Base-by-base conservation (phyloP, 2,113 vertebrate genomes). In the Rhinopomastus cyanomelas region DNA sequence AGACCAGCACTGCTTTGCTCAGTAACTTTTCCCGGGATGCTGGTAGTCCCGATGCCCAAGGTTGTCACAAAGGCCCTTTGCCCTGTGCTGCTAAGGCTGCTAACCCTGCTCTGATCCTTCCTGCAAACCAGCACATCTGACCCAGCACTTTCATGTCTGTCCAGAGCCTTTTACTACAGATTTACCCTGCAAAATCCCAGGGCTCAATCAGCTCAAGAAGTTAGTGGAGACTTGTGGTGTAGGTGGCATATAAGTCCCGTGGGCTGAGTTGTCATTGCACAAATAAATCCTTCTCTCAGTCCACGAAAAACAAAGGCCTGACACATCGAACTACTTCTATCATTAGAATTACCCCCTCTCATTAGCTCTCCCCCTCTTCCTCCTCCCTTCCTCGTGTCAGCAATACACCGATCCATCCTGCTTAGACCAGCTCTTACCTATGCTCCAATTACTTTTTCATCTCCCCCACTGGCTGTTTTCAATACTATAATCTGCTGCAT, bases 401-500 rank as follows among this genome's bases (percentile, higher is more conserved):
- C 91, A 85, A 61, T 81, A 61, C 12, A 8, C 93, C 19, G 68
- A 95, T 91, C 84, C 88, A 93, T 95, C 82, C 86, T 95, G 91
- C 95, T 93, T 91, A 85, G 64, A 87, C 93, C 86, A 87, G 83
- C 91, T 85, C 81, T 71, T 91, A 88, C 87, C 80, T 95, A 85
- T 78, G 85, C 89, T 93, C 81, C 94, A 95, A 95, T 96, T 92
- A 95, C 90, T 89, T 85, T 84, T 84, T 81, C 94, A 80, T 96
- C 81, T 95, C 86, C 86, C 94, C 94, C 87, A 95, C 90, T 5
- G 86, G 92, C 93, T 94, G 90, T 94, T 97, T 97, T 91, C 92
- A 94, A 91, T 95, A 93, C 91, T 77, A 95, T 95, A 94, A 95
- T 95, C 96, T 95, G 92, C 90, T 92, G 77, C 89, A 92, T 96